These are phyloP conservation scores for Monodelphis domestica DNA, from an alignment of 2,797 vertebrate genomes.

Conservation along the genomic window DNA sequence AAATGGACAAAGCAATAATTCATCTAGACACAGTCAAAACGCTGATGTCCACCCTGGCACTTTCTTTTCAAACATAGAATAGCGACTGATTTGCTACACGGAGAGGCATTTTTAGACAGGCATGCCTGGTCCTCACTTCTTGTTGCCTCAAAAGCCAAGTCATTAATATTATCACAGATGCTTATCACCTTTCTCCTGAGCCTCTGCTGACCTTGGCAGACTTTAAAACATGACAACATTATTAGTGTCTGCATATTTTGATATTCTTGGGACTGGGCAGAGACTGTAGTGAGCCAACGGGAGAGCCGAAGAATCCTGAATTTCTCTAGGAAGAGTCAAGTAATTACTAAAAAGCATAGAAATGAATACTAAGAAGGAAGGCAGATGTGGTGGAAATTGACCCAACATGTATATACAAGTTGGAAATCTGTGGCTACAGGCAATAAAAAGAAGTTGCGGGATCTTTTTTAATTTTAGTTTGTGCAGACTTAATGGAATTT, in stretches of 20 bases:
- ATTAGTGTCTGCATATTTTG: not conserved
- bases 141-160: rapidly evolving
- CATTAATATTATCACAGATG: not conserved
- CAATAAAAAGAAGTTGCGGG: not conserved
- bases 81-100: not conserved
- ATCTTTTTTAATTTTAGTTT: not conserved
- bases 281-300: not conserved
- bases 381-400: slow-evolving; percentile 52
- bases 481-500: not conserved
- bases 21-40: slow-evolving; percentile 33
- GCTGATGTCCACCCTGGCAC: slow-evolving; percentile 14
- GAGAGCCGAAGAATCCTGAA: not conserved
- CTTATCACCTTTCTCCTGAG: not conserved
- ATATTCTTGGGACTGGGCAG: rapidly evolving
- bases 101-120: not conserved
- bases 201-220: not conserved
- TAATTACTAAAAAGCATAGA: slow-evolving; percentile 1
- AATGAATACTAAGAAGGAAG: slow-evolving; percentile 22
- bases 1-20: slow-evolving; percentile 39
- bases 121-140: not conserved
- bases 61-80: not conserved
- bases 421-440: not conserved
- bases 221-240: not conserved
- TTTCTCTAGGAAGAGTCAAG: not conserved
- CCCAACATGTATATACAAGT: slow-evolving; percentile 2